A percentile compares a stretch with the other conserved stretches of the same genome.
phyloP scores from a whole-genome alignment of 2,113 vertebrate species.

The Apteryx owenii region DNA sequence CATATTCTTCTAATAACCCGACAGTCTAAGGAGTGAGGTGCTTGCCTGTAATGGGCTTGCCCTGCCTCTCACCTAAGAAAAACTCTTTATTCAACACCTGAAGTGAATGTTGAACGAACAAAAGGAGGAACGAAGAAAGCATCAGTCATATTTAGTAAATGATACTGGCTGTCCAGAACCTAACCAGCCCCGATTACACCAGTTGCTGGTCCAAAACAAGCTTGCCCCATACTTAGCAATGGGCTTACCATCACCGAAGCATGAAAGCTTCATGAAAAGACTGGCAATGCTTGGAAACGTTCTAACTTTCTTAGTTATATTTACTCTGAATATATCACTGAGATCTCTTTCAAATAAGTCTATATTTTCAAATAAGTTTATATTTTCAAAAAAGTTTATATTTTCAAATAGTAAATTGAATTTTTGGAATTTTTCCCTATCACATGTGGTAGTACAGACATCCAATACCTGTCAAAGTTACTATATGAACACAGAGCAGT shows the following conservation, averaged over 20 bases:
- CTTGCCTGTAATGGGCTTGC: neutral
- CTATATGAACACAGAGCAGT: neutral
- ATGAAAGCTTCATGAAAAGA: neutral
- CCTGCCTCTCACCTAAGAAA: neutral
- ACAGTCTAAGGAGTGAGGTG: neutral
- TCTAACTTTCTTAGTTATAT: neutral
- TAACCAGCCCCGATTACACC: neutral
- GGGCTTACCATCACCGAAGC: neutral
- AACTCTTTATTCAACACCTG: too few relatives aligned
- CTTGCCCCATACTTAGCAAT: accelerated
- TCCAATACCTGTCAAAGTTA: neutral
- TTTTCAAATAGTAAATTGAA: neutral
- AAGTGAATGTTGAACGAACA: neutral
- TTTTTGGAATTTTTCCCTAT: neutral
- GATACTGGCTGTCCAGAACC: neutral
- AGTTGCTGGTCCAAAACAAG: neutral
- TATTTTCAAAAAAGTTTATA: neutral
- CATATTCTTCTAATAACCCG: neutral
- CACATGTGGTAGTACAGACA: neutral
- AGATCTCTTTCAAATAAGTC: neutral
- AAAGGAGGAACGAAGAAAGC: neutral
- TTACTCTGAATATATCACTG: neutral
- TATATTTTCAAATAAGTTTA: neutral
- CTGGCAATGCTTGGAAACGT: neutral
- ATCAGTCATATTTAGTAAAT: neutral